Evolutionary conservation across 2,113 vertebrate species (phyloP), one percentile per base, ranked within the genome.

Genomic region (Sylvietta virens): DNA sequence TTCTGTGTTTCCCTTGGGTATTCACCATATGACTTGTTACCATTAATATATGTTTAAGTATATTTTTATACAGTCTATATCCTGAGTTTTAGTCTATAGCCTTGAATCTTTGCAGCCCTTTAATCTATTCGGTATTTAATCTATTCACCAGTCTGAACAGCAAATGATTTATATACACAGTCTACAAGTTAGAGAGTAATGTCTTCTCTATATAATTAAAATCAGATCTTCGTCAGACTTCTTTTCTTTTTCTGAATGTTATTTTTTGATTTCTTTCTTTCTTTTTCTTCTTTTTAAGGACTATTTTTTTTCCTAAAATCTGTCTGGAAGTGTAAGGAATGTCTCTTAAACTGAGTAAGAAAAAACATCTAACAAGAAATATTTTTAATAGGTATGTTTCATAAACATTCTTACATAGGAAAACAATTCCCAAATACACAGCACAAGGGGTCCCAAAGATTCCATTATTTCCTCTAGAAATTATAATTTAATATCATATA

Each of bases 151-250:
- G 3, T 44, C 27, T 57, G 69, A 51, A 81, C 72, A 77, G 1
- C 2, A 77, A 88, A 14, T 21, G 2, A 71, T 47, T 79, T 79
- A 23, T 45, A 30, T 3, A 15, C 18, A 35, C 0, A 0, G 0
- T 60, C 9, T 23, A n/a, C 11, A 53, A 57, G 9, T 76, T 50
- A 67, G n/a, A n/a, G n/a, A n/a, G n/a, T n/a, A n/a, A n/a, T n/a
- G 4, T 39, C 39, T n/a, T 45, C 57, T 50, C 7, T 31, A 35
- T 31, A 13, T 11, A 50, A 71, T 6, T 67, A 57, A 88, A 86
- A 64, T 6, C 10, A 10, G 17, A 47, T 11, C 11, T 81, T 72
- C 5, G 44, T 76, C 18, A 69, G 30, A 40, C 4, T 70, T 81
- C 23, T 81, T 71, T 9, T 54, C 33, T 53, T 84, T 81, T 31